Conservation (phyloP, 2,888 invertebrate species). For the Drosophila birchii region DNA sequence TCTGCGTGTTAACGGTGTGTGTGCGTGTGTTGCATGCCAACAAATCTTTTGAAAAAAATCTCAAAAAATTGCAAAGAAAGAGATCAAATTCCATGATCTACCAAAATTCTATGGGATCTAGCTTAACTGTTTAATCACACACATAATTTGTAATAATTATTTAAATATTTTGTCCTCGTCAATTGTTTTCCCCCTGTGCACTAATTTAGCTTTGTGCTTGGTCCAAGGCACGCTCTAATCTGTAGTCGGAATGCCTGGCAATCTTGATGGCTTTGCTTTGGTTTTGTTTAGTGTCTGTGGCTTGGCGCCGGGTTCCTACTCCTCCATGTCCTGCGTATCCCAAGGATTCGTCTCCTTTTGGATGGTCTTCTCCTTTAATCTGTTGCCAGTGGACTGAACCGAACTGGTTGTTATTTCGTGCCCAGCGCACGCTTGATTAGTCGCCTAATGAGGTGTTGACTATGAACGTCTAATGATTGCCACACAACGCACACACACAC, state of each 20-base stretch:
- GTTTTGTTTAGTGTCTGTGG: constrained; percentile 43
- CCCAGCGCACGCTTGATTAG: constrained; percentile 80
- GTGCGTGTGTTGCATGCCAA: too few species aligned
- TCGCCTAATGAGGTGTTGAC: constrained; percentile 82
- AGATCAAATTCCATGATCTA: too few species aligned
- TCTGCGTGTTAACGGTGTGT: too few species aligned
- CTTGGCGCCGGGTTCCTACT: constrained; percentile 32
- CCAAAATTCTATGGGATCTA: too few species aligned
- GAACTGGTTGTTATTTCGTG: constrained; percentile 71
- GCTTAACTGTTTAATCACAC: too few species aligned
- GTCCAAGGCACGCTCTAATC: constrained; percentile 20
- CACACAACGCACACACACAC: constrained; percentile 5
- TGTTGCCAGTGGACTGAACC: constrained; percentile 50
- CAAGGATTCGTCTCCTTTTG: not conserved
- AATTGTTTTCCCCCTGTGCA: constrained; percentile 21
- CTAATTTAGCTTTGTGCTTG: constrained; percentile 4
- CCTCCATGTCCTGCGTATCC: constrained; percentile 9
- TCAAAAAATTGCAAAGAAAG: too few species aligned
- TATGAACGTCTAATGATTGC: constrained; percentile 71
- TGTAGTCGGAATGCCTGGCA: constrained; percentile 23
- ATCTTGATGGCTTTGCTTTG: constrained; percentile 56
- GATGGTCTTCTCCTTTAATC: constrained; percentile 50
- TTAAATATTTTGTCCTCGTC: not conserved
- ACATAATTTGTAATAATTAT: too few species aligned
- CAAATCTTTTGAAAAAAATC: too few species aligned